Evolutionary conservation across 2,888 invertebrate genomes (phyloP), one percentile per base, ranked within the genome.

Genomic region (Agrotis exclamationis): DNA sequence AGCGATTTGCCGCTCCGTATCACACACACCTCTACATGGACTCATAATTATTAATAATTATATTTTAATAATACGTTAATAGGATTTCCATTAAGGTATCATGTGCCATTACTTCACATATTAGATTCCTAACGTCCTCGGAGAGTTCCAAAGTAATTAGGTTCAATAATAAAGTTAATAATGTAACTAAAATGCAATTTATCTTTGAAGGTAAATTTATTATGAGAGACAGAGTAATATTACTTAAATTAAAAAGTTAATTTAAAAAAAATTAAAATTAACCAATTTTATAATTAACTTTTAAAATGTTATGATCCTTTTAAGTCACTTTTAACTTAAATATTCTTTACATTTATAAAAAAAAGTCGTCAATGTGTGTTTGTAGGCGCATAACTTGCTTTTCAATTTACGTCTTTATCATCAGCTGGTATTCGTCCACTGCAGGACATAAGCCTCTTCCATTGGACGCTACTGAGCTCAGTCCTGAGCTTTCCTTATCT

Each of bases 131-230:
- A 18, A 22, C 14, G 53, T 50, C 68, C 75, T 39, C 39, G 14
- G 76, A 65, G 69, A 68, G 20, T 75, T 64, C 28, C 13, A 39
- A 80, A 65, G 80, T 69, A 80, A 80, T 76, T 62, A 58, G 0
- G 56, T 57, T 62, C 57, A 28, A 57, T 60, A 57, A 22, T 13
- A 54, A 57, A 66, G 50, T 24, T 67, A 79, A 20, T 79, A 50
- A 77, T 58, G n/a, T 75, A 62, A 80, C 68, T 57, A 57, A 28
- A 24, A 64, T 57, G 60, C 45, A 64, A 75, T 69, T 65, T 58
- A 16, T 75, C 64, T 74, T 80, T 20, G 63, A 60, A 39, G 39
- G 1, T 68, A 62, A 39, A 79, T 75, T 68, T 44, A 45, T 57
- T 20, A 22, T 47, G 53, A 64, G 13, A 9, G 1, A 1, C 9